Evolutionary conservation across 2,888 invertebrate species (phyloP), one percentile per base, ranked within the genome.

Genomic region (Anthrax anthrax): DNA sequence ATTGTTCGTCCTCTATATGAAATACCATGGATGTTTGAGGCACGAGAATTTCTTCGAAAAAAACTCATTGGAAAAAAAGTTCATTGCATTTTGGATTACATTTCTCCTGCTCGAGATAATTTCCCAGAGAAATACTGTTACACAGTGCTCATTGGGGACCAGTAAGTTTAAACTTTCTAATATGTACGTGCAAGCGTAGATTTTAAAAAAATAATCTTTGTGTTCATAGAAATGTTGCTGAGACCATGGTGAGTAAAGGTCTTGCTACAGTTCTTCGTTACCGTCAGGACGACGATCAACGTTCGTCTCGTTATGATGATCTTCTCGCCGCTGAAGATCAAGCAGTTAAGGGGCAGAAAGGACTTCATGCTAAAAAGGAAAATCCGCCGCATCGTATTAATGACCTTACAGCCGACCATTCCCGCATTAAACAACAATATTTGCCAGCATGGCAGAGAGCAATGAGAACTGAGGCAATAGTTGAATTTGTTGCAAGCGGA

Each of bases 11-110:
- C 96, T 0, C 75, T 98, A 0, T 99, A 97, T 64, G 98, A 99
- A 64, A 87, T 97, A 60, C 98, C 98, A 2, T 94, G 88, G 80
- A 90, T 98, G 91, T 96, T 86, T 64, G 98, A 99, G 67, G 95
- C 96, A 0, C 80, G 98, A 44, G 98, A 99, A 70, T 97, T 88
- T 64, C 73, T 99, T 36, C 78, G 98, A 39, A 96, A 95, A 64
- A 92, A 94, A 62, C 73, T 98, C 14, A 82, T 98, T 58, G 92
- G 95, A 43, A 97, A 97, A 66, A 89, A 85, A 66, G 90, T 96
- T 0, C 84, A 83, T 57, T 87, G 96, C 10, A 80, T 80, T 18
- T 80, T 97, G 23, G 98, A 99, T 68, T 99, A 98, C 64, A 84
- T 94, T 50, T 97, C 98, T 63, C 95, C 95, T 2, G 86, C 92